phyloP scores from a whole-genome alignment of 2,888 invertebrate species.

The Griposia aprilina region DNA sequence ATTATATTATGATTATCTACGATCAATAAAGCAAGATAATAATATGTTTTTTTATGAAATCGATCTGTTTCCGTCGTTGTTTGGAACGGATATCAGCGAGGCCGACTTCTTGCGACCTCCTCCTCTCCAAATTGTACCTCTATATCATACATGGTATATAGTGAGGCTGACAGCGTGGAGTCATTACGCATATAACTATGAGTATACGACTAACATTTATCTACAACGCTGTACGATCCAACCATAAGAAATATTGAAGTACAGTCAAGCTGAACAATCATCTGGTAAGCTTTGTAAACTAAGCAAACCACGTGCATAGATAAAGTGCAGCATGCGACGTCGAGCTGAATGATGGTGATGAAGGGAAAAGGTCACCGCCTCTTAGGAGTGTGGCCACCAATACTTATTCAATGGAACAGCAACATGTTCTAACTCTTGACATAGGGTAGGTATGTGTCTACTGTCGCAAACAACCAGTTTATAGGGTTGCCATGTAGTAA shows the following conservation, averaged over 20 bases:
- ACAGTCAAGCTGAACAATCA: background rate
- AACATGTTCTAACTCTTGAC: background rate
- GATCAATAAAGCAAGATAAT: constrained; percentile 52
- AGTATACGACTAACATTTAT: background rate
- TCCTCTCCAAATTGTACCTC: constrained; percentile 35
- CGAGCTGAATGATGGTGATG: no score
- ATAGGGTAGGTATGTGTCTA: background rate
- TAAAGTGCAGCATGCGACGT: no score
- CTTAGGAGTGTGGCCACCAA: background rate
- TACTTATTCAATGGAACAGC: background rate
- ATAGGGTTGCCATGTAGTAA: background rate
- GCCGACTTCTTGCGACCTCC: constrained; percentile 74
- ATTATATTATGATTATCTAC: constrained; percentile 57
- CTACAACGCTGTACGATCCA: background rate
- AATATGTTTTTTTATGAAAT: constrained; percentile 74
- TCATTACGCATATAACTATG: background rate
- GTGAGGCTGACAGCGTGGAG: constrained; percentile 6
- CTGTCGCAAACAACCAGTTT: background rate
- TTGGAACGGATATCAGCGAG: constrained; percentile 83
- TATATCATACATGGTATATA: background rate
- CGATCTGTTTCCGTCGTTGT: constrained; percentile 78
- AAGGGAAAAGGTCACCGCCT: no score
- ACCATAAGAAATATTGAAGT: background rate
- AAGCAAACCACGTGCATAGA: background rate
- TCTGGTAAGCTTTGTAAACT: background rate